These are phyloP conservation scores for Crocallis elinguaria DNA, from an alignment of 2,888 invertebrate species.

Conservation along the genomic window DNA sequence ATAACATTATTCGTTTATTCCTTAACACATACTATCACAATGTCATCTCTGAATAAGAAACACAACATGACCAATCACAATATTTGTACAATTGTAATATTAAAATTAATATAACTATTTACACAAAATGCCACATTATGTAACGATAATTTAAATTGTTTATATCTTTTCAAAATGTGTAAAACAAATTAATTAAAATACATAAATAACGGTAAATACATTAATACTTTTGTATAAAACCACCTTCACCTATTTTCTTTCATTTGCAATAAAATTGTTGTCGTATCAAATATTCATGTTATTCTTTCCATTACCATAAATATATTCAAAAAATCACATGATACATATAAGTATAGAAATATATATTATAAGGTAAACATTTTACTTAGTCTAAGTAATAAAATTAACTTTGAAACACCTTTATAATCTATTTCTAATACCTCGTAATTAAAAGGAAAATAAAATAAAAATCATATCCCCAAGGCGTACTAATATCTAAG, in stretches of 20 bases:
- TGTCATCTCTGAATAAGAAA: slow-evolving; percentile 40
- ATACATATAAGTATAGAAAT: neutral
- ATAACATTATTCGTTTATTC: slow-evolving; percentile 38
- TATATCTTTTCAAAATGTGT: no score
- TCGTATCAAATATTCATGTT: neutral
- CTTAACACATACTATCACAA: slow-evolving; percentile 65
- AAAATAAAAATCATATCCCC: neutral
- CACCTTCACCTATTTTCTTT: neutral
- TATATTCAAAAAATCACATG: neutral
- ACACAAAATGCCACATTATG: slow-evolving; percentile 19
- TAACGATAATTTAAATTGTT: no score
- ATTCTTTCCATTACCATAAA: neutral
- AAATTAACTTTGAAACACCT: slow-evolving; percentile 13
- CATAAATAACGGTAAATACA: neutral
- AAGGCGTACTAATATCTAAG: neutral
- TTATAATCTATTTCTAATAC: slow-evolving; percentile 41
- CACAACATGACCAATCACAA: slow-evolving; percentile 30
- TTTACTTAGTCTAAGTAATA: neutral
- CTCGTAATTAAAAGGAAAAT: slow-evolving; percentile 48
- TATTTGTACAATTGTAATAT: slow-evolving; percentile 28
- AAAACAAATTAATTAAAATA: no score
- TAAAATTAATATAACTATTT: slow-evolving; percentile 16
- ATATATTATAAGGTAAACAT: no score
- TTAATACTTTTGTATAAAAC: neutral
- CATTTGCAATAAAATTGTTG: neutral